Percentiles rank a stretch among this genome's conserved stretches.
phyloP scores from a whole-genome alignment of 2,888 invertebrate species.

The Cenopis cana region DNA sequence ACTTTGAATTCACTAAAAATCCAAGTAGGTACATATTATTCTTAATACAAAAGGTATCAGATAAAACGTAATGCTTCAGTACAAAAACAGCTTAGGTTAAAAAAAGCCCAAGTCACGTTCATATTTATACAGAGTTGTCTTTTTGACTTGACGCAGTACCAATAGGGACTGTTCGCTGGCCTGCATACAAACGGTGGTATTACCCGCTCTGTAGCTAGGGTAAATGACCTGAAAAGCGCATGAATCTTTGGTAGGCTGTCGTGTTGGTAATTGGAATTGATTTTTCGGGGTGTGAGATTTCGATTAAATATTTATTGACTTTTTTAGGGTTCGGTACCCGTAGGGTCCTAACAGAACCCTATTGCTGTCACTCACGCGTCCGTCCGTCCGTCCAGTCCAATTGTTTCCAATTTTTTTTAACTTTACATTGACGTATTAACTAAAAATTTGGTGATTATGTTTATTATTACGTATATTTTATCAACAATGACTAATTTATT shows the following conservation, averaged over 20 bases:
- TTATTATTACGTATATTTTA: no score
- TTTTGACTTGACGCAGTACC: constrained; percentile 2
- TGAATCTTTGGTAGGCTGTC: constrained; percentile 44
- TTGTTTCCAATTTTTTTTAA: no score
- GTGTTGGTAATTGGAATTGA: constrained; percentile 15
- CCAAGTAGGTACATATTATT: constrained; percentile 24
- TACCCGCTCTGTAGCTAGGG: constrained; percentile 51
- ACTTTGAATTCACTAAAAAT: constrained; percentile 4
- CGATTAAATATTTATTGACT: neutral
- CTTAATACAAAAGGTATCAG: constrained; percentile 49
- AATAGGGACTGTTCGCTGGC: constrained; percentile 33
- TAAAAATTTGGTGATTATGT: no score
- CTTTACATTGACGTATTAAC: no score
- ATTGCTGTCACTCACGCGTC: no score
- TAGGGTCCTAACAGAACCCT: no score
- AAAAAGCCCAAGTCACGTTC: neutral
- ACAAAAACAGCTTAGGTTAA: constrained; percentile 58
- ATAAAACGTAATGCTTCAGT: constrained; percentile 56
- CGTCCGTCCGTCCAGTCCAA: no score
- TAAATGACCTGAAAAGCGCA: constrained; percentile 53
- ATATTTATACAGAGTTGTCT: neutral
- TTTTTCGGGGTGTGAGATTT: constrained; percentile 1
- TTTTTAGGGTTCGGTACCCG: no score
- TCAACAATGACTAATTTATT: no score
- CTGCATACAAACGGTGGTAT: constrained; percentile 62